Evolutionary conservation across 2,797 vertebrate species (phyloP).

Genomic region (Tadarida brasiliensis): DNA sequence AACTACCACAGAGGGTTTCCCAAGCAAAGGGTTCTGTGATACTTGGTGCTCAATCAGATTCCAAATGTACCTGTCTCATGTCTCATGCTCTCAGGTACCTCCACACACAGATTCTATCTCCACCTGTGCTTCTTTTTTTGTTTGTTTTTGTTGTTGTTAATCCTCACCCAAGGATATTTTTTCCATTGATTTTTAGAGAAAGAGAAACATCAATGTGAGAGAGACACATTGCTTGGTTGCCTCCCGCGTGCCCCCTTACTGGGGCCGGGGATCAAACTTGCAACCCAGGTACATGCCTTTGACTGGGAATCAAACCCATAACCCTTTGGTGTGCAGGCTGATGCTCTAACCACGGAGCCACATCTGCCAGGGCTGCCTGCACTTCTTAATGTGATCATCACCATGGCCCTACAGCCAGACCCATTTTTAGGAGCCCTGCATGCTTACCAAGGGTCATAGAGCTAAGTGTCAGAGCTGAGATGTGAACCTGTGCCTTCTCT

Average conservation of each 20-base stretch:
- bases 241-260: too few species aligned
- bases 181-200: too few species aligned
- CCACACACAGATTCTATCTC: not conserved
- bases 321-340: too few species aligned
- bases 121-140: not conserved
- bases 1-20: not conserved
- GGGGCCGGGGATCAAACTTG: too few species aligned
- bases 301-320: too few species aligned
- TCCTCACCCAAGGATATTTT: too few species aligned
- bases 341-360: too few species aligned
- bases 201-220: too few species aligned
- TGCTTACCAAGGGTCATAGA: not conserved
- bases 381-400: not conserved
- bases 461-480: rapidly evolving
- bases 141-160: too few species aligned
- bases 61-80: not conserved
- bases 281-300: too few species aligned
- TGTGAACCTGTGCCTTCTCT: not conserved
- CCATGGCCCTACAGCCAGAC: rapidly evolving
- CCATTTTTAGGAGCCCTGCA: rapidly evolving
- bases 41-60: not conserved
- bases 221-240: too few species aligned
- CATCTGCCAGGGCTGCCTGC: not conserved
- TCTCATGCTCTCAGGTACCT: not conserved
- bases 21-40: not conserved